Percentiles rank a stretch among this genome's conserved stretches.
These are phyloP conservation scores for Arion vulgaris DNA, from an alignment of 1,140 invertebrate species.

Conservation along the genomic window DNA sequence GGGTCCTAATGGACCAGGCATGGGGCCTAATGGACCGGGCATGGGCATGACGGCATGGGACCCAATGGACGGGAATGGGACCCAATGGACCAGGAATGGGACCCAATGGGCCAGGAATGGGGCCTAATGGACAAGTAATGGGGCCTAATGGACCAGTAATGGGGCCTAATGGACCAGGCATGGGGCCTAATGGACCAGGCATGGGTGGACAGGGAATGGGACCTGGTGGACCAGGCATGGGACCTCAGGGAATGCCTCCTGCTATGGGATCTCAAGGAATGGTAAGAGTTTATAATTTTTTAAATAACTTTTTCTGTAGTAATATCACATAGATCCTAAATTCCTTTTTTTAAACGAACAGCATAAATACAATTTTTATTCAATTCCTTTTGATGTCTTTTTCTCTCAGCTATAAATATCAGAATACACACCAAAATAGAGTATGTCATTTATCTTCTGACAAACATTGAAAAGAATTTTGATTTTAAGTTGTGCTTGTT, in stretches of 20 bases:
- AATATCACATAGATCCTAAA: no score
- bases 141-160: conserved; percentile 53
- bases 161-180: conserved; percentile 67
- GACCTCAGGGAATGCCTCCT: conserved; percentile 50
- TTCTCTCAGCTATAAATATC: no score
- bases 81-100: conserved; percentile 19
- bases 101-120: conserved; percentile 34
- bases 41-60: conserved; percentile 53
- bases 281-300: conserved; percentile 20
- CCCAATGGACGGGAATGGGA: conserved; percentile 34
- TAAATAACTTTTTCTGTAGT: background rate
- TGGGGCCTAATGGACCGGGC: conserved; percentile 49
- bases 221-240: conserved; percentile 24
- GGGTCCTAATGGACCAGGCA: conserved; percentile 23
- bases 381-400: no score
- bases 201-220: conserved; percentile 29
- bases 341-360: no score
- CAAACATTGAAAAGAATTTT: no score
- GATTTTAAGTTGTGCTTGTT: no score
- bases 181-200: conserved; percentile 55
- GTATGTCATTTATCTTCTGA: no score
- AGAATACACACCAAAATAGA: no score
- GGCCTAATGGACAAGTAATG: background rate
- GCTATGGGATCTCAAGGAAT: conserved; percentile 45
- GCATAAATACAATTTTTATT: no score